Evolutionary conservation across 2,797 vertebrate species (phyloP).

Genomic region (Lacerta agilis): DNA sequence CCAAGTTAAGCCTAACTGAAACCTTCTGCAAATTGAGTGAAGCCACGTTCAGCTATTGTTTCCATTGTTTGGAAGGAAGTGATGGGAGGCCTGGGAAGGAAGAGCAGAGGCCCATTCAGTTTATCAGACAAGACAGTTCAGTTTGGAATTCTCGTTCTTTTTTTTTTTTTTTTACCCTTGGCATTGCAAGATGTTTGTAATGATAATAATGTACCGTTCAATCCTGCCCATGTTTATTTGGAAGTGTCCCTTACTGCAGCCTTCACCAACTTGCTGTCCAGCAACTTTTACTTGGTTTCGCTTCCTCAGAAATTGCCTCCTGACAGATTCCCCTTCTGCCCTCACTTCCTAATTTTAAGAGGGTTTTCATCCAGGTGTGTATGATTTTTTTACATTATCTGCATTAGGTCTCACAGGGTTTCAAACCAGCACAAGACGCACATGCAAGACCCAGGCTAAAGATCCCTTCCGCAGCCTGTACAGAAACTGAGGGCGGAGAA

Average conservation of each 20-base stretch:
- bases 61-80: constrained; percentile 16
- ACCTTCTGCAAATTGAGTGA: constrained; percentile 22
- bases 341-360: not conserved
- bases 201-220: not conserved
- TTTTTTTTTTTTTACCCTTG: not conserved
- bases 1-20: constrained; percentile 25
- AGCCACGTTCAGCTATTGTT: not conserved
- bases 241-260: no score
- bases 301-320: no score
- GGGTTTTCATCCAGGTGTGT: not conserved
- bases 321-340: no score
- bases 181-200: constrained; percentile 23
- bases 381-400: not conserved
- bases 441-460: not conserved
- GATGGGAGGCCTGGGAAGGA: not conserved
- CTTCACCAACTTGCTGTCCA: no score
- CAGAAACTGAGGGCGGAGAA: not conserved
- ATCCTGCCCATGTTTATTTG: no score
- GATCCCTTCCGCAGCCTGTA: not conserved
- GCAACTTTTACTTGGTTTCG: no score
- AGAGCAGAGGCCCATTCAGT: not conserved
- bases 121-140: not conserved
- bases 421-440: not conserved
- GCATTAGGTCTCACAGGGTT: not conserved
- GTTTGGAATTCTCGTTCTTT: constrained; percentile 7